Evolutionary conservation across 2,113 vertebrate species (phyloP), one percentile per base, ranked within the genome.

Genomic region (Acrocephalus kingi): DNA sequence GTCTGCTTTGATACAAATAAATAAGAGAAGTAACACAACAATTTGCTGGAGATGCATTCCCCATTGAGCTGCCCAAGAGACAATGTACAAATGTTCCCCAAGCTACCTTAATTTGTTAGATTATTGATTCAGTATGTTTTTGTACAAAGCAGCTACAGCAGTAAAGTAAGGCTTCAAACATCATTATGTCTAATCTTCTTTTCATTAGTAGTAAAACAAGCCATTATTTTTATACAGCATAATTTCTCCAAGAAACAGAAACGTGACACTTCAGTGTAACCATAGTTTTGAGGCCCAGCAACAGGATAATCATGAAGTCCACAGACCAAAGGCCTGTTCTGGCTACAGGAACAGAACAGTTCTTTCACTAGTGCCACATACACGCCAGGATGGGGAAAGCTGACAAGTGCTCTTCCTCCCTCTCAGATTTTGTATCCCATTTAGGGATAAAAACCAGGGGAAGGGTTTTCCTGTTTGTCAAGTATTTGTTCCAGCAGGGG

Each of bases 251-350:
- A 67, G 71, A 85, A 89, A 58, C 22, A 66, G 67, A 69, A 72
- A 61, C 0, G 0, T 18, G 48, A 76, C 43, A n/a, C 10, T 82
- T 54, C 2, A 49, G 45, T 4, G 25, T 52, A 78, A 66, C 18
- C 62, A 45, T 0, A 20, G 59, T n/a, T 86, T 9, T 49, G 55
- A 92, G 43, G 31, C 27, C 14, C 73, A 71, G 43, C 10, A 83
- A 48, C 2, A 24, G 30, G 7, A 55, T 1, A 43, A 78, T 25
- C 30, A 78, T 4, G 19, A 87, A 55, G 27, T n/a, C 10, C 51
- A 25, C 0, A 69, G 62, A 87, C 6, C 5, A 3, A 66, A 86
- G 68, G 59, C 15, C 41, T 59, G 69, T 5, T 69, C 25, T 62
- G 46, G 20, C 61, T 41, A 31, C 63, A 92, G 66, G 55, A 81